Evolutionary conservation across 2,888 invertebrate species (phyloP), one percentile per base, ranked within the genome.

Genomic region (Dascillus cervinus): DNA sequence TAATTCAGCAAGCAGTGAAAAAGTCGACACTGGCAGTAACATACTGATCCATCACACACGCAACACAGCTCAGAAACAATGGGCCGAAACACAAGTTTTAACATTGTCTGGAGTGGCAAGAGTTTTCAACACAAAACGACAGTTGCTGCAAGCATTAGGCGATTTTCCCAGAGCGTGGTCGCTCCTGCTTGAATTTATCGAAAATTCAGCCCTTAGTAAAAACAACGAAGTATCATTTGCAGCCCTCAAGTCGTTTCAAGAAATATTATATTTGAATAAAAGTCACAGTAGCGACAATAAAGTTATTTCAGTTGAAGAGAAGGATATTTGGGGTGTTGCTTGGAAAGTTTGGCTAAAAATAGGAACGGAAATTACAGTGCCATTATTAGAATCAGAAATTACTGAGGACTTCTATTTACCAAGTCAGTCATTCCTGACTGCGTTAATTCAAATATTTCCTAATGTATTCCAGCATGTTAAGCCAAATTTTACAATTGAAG

Each of bases 1-100:
- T 0, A 79, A 75, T 47, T 77, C 78, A 14, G 81, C 81, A 0
- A 81, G 80, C 44, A 79, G 72, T 9, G 81, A 81, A 52, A 87
- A 86, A 58, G 90, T 91, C 26, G 90, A 91, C 55, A 83, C 88
- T 0, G 90, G 47, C 41, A 29, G 85, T 35, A 94, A 92, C 57
- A 92, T 97, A 46, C 72, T 97, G 3, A 96, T 98, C 51, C 98
- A 98, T 65, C 98, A 98, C 66, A 91, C 96, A 1, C 75, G 98
- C 35, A 97, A 98, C 64, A 98, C 98, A 0, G 96, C 96, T 26
- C 94, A 95, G 64, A 97, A 97, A 54, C 97, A 97, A 57, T 97
- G 96, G 96, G 94, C 96, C 0, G 96, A 97, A 66, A 97, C 97
- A 1, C 90, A 94, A 72, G 94, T 89, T 20, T 63, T 91, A 38